Evolutionary conservation across 2,113 vertebrate genomes (phyloP).

Genomic region (Erpornis zantholeuca): DNA sequence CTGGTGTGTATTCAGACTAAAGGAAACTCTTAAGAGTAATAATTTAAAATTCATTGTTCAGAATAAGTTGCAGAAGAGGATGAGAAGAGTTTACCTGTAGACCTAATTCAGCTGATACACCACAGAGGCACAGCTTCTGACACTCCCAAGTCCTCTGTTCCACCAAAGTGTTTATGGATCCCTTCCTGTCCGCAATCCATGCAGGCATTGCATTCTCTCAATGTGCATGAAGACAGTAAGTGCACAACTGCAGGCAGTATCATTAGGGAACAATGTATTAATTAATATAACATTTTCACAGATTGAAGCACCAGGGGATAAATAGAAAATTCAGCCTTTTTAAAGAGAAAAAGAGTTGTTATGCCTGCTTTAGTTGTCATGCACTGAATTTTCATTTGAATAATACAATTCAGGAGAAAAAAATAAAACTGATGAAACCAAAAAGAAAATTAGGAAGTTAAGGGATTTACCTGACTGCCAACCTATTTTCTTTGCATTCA

Average conservation of each 20-base stretch:
- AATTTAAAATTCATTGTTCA: neutral
- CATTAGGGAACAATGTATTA: neutral
- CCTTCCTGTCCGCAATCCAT: neutral
- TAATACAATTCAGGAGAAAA: neutral
- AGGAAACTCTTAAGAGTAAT: neutral
- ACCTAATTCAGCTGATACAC: neutral
- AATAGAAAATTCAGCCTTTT: neutral
- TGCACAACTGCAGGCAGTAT: neutral
- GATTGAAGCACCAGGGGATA: neutral
- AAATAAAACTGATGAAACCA: neutral
- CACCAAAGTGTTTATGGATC: neutral
- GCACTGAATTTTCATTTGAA: neutral
- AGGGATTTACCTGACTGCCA: neutral
- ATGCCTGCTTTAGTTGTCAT: neutral
- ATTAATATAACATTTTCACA: neutral
- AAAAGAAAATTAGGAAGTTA: neutral
- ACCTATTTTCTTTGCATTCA: neutral
- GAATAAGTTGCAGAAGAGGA: neutral
- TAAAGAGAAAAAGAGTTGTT: neutral
- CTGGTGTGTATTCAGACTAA: neutral
- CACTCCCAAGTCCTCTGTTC: neutral
- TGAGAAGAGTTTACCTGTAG: neutral
- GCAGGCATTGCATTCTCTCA: neutral
- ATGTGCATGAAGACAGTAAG: neutral
- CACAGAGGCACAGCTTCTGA: neutral